A percentile compares a stretch with the other conserved stretches of the same genome.
Evolutionary conservation across 2,113 vertebrate species (phyloP).

Genomic region (Gopherus flavomarginatus): DNA sequence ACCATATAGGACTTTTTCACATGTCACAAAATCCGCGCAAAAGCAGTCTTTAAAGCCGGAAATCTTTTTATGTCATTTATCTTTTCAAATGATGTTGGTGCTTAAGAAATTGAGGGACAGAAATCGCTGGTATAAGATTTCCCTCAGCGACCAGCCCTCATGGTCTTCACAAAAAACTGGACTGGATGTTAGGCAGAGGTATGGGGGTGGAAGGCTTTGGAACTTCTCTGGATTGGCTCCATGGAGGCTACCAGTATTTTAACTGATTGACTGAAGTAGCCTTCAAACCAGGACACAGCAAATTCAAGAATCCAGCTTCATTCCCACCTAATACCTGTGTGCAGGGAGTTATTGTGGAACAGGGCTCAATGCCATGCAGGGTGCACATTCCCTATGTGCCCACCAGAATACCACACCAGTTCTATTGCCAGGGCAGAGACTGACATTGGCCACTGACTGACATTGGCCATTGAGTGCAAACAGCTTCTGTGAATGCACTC

Average conservation of each 20-base stretch:
- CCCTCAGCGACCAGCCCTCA: fast-evolving
- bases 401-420: too few species aligned
- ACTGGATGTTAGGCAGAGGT: neutral
- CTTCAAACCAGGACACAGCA: neutral
- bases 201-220: fast-evolving
- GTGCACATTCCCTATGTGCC: too few species aligned
- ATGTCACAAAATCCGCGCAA: neutral
- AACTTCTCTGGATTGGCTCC: neutral
- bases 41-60: neutral
- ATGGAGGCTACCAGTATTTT: neutral
- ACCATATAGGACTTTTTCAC: neutral
- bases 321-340: neutral
- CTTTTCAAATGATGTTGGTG: neutral
- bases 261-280: too few species aligned
- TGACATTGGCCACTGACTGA: too few species aligned
- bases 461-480: too few species aligned
- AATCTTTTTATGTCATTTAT: neutral
- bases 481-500: neutral
- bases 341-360: fast-evolving
- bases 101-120: neutral
- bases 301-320: fast-evolving
- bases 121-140: neutral
- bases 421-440: too few species aligned
- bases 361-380: too few species aligned
- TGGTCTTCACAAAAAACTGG: neutral